Evolutionary conservation across 1,140 invertebrate genomes (phyloP).

Genomic region (Drosophila burlai): DNA sequence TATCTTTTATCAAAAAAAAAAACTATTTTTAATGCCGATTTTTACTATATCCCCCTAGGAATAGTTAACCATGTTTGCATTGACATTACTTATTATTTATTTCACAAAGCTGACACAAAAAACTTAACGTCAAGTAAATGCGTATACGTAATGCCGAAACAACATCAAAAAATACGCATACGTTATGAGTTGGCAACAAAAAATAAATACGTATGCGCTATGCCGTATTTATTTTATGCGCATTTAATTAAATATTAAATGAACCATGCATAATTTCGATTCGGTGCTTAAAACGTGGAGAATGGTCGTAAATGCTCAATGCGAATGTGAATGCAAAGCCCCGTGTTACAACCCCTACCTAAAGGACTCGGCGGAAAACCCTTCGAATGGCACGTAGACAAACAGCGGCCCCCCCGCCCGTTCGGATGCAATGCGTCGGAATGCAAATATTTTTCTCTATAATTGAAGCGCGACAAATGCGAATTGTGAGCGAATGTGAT

Average conservation of each 20-base stretch:
- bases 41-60: neutral
- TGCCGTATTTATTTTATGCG: slow-evolving; percentile 14
- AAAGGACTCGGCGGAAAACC: slow-evolving; percentile 35
- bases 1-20: too few species aligned
- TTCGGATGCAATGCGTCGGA: slow-evolving; percentile 22
- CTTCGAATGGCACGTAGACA: slow-evolving; percentile 61
- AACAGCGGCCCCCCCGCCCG: neutral
- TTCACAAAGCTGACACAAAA: neutral
- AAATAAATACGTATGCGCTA: neutral
- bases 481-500: slow-evolving; percentile 54
- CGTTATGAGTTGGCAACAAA: neutral
- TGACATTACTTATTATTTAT: slow-evolving; percentile 27
- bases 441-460: slow-evolving; percentile 66
- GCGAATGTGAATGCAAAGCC: slow-evolving; percentile 14
- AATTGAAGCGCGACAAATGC: slow-evolving; percentile 63
- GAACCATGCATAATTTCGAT: slow-evolving; percentile 48
- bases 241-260: slow-evolving; percentile 68
- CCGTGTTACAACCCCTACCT: slow-evolving; percentile 14
- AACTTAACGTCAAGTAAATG: neutral
- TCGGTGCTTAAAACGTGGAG: slow-evolving; percentile 34
- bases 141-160: neutral
- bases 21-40: neutral
- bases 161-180: neutral
- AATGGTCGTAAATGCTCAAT: slow-evolving; percentile 27
- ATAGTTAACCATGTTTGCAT: neutral